A percentile compares a stretch with the other conserved stretches of the same genome.
Evolutionary conservation across 2,888 invertebrate genomes (phyloP).

Genomic region (Drosophila hamatofila): DNA sequence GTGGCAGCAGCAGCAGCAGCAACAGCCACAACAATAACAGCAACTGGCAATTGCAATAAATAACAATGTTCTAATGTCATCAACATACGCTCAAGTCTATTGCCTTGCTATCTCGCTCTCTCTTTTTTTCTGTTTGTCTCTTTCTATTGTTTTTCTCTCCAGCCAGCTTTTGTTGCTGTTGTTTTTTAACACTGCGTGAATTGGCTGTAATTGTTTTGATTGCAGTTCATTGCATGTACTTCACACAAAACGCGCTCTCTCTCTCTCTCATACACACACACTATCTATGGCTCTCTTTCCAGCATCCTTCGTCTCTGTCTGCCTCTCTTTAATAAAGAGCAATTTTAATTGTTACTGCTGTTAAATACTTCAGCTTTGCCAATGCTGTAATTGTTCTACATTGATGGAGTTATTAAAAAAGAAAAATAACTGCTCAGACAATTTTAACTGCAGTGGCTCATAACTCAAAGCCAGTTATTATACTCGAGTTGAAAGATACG

Average conservation of each 20-base stretch:
- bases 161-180: slow-evolving; percentile 28
- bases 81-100: slow-evolving; percentile 54
- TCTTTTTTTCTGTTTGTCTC: background rate
- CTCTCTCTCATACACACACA: background rate
- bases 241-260: slow-evolving; percentile 27
- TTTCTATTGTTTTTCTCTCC: slow-evolving; percentile 1
- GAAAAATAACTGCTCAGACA: background rate
- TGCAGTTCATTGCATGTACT: slow-evolving; percentile 75
- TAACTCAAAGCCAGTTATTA: background rate
- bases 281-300: background rate
- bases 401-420: slow-evolving; percentile 32
- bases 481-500: background rate
- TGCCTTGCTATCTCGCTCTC: background rate
- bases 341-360: slow-evolving; percentile 58
- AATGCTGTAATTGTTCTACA: slow-evolving; percentile 29
- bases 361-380: slow-evolving; percentile 41
- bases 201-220: slow-evolving; percentile 80
- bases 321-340: slow-evolving; percentile 43
- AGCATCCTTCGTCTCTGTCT: background rate
- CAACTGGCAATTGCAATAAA: slow-evolving; percentile 75
- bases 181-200: slow-evolving; percentile 69
- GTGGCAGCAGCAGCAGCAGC: slow-evolving; percentile 9
- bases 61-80: slow-evolving; percentile 80
- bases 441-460: background rate
- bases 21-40: slow-evolving; percentile 30